Conservation (phyloP, 2,113 vertebrate species). For the Origma solitaria region DNA sequence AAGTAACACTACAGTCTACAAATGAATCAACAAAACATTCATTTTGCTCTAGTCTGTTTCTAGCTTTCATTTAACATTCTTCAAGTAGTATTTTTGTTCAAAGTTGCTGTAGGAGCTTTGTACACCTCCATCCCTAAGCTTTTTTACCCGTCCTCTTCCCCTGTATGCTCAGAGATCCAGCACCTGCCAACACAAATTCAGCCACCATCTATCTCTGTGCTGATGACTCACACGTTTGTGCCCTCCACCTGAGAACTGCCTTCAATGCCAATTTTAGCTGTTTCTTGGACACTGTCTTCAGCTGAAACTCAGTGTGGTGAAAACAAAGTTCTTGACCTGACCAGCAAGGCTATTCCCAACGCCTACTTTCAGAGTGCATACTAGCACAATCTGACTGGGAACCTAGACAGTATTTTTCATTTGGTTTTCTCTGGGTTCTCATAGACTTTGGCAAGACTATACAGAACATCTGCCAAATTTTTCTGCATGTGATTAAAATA, state of each 20-base stretch:
- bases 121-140: not conserved
- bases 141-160: not conserved
- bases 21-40: not conserved
- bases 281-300: not conserved
- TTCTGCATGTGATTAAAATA: not conserved
- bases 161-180: not conserved
- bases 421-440: not conserved
- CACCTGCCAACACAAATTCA: conserved; percentile 9
- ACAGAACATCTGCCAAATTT: not conserved
- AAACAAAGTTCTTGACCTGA: not conserved
- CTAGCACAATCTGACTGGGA: not conserved
- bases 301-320: not conserved
- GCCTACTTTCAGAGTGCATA: not conserved
- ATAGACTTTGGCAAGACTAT: not conserved
- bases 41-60: not conserved
- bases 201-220: not conserved
- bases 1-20: not conserved
- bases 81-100: not conserved
- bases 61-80: not conserved
- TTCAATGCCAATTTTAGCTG: conserved; percentile 11
- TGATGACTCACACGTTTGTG: conserved; percentile 27
- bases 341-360: not conserved
- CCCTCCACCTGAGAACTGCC: not conserved
- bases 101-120: not conserved
- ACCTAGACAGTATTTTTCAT: not conserved